A percentile compares a stretch with the other conserved stretches of the same genome.
These are phyloP conservation scores for Aphidius gifuensis DNA, from an alignment of 1,140 invertebrate species.

Conservation along the genomic window DNA sequence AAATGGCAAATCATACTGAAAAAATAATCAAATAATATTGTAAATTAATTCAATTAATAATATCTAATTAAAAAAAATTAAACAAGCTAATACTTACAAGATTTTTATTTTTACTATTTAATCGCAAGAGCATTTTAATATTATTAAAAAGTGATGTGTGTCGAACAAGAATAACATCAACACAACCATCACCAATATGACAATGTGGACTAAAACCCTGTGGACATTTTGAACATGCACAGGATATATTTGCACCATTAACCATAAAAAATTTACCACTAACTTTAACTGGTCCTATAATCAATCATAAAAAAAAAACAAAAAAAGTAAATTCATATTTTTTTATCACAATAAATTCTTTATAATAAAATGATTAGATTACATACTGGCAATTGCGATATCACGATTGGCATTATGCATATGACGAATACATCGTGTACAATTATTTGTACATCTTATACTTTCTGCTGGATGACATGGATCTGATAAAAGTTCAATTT, in stretches of 20 bases:
- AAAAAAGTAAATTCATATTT: not conserved
- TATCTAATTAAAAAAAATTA: conserved; percentile 3
- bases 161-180: conserved; percentile 74
- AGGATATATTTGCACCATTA: conserved; percentile 76
- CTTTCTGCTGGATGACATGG: conserved; percentile 49
- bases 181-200: conserved; percentile 79
- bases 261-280: conserved; percentile 76
- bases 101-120: conserved; percentile 60
- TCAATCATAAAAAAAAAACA: not conserved
- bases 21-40: conserved; percentile 21
- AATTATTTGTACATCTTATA: conserved; percentile 53
- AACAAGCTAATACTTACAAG: conserved; percentile 49
- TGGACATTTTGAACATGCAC: conserved; percentile 70
- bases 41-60: conserved; percentile 7
- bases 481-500: conserved; percentile 60
- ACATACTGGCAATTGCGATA: conserved; percentile 30
- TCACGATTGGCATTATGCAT: conserved; percentile 32
- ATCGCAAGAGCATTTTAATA: conserved; percentile 65
- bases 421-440: conserved; percentile 47
- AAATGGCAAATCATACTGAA: conserved; percentile 71
- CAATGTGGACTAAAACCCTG: conserved; percentile 75
- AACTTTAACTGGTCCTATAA: conserved; percentile 61
- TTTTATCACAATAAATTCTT: too few species aligned
- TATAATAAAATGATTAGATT: conserved; percentile 6
- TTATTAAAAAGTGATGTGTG: conserved; percentile 74